Evolutionary conservation across 2,888 invertebrate genomes (phyloP), one percentile per base, ranked within the genome.

Genomic region (Brachypterus glaber): DNA sequence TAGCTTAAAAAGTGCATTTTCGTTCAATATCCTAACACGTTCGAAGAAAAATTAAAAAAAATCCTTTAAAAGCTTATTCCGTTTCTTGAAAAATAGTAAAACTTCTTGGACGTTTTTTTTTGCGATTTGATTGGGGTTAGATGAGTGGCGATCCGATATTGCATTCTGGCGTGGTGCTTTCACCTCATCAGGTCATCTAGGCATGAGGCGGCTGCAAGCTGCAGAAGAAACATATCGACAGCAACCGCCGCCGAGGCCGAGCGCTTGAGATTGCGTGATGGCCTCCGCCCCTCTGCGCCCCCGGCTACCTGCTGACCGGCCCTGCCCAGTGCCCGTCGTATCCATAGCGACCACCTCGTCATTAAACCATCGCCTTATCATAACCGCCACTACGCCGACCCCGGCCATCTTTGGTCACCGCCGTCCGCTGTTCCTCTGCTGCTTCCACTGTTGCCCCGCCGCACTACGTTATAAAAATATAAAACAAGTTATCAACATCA

Each of bases 311-410:
- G 60, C 56, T 57, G 60, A 58, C 63, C 66, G 64, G 64, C 63
- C 64, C 62, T 64, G 65, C 65, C 66, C 67, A 66, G 63, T 63
- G 66, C 64, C 66, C 63, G 61, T 62, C 66, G 68, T 68, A 59
- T 55, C 61, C 64, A 67, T 67, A 62, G 63, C 62, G 63, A 68
- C 68, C 64, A 64, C 66, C 64, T 66, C 66, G 68, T 69, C 68
- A 69, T 69, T 69, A 69, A 67, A 67, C 67, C 66, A 68, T 68
- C 68, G 68, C 67, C 68, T 69, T 69, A 69, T 69, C 69, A 69
- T 69, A 69, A 69, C 68, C 68, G 65, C 65, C 66, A 50, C 50
- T 27, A 59, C 50, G 53, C 56, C 64, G 62, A 57, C 54, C 56
- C 55, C 64, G 62, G 63, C 64, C 64, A 64, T 64, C 63, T 64